Evolutionary conservation across 2,797 vertebrate species (phyloP).

Genomic region (Darevskia mixta): DNA sequence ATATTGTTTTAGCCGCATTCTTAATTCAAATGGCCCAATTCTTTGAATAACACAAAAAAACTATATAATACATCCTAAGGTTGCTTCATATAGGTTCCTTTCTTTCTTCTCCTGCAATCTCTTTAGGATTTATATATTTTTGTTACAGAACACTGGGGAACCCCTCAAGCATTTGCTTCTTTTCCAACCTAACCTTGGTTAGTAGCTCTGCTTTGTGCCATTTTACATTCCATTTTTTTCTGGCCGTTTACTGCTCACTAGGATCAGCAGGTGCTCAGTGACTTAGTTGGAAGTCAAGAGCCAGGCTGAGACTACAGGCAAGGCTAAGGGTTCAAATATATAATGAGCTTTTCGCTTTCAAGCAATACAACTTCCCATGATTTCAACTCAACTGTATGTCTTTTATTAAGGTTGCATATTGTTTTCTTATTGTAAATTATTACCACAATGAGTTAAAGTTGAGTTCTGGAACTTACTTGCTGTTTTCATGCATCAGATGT

Average conservation of each 20-base stretch:
- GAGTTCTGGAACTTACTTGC: slow-evolving; percentile 33
- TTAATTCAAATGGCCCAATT: slow-evolving; percentile 39
- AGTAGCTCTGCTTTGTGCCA: not conserved
- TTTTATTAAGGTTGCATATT: slow-evolving; percentile 53
- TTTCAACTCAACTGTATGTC: slow-evolving; percentile 29
- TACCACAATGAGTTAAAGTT: slow-evolving; percentile 29
- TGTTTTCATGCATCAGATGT: not conserved
- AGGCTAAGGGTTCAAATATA: slow-evolving; percentile 60
- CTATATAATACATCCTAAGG: slow-evolving; percentile 49
- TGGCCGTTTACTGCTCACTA: not conserved
- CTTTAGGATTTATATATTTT: slow-evolving; percentile 46
- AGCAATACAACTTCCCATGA: slow-evolving; percentile 66
- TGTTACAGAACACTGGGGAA: slow-evolving; percentile 47
- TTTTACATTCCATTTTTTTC: not conserved
- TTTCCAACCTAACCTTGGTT: not conserved
- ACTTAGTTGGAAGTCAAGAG: slow-evolving; percentile 57
- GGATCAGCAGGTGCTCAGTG: slow-evolving; percentile 57
- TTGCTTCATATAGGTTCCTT: slow-evolving; percentile 57
- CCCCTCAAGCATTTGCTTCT: slow-evolving; percentile 20
- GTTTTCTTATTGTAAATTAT: slow-evolving; percentile 35
- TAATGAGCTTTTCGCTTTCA: slow-evolving; percentile 59
- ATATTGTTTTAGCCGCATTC: slow-evolving; percentile 36
- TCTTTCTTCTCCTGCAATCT: slow-evolving; percentile 47
- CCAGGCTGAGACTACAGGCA: slow-evolving; percentile 25
- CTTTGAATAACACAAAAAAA: slow-evolving; percentile 51